Conservation (phyloP, 2,888 invertebrate genomes). For the Halictus quadricinctus region DNA sequence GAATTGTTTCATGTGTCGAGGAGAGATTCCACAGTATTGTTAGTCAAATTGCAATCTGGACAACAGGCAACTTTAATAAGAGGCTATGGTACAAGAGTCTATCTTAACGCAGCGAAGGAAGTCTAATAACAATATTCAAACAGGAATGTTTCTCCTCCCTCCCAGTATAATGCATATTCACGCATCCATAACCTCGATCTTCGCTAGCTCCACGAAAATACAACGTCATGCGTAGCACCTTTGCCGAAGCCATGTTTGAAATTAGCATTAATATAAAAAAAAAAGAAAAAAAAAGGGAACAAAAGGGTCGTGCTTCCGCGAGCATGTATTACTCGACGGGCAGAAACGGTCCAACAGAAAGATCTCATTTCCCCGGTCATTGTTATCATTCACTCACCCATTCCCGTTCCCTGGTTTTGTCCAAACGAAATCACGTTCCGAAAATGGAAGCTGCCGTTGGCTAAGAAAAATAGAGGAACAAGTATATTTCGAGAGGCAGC, state of each 20-base stretch:
- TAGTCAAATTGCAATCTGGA: background rate
- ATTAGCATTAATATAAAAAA: constrained; percentile 77
- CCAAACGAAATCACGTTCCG: constrained; percentile 27
- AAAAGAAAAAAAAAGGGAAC: constrained; percentile 60
- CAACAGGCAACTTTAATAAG: background rate
- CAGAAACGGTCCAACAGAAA: constrained; percentile 16
- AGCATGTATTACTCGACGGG: constrained; percentile 33
- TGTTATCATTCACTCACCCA: constrained; percentile 37
- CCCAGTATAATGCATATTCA: constrained; percentile 15
- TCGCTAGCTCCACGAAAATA: constrained; percentile 19
- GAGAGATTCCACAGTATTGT: background rate
- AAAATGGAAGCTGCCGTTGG: background rate
- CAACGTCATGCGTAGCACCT: constrained; percentile 29
- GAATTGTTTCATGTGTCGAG: background rate
- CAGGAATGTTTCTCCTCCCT: background rate
- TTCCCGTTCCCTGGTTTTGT: background rate
- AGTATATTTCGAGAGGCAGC: background rate
- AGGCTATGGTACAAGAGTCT: background rate
- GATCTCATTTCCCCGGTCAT: constrained; percentile 52
- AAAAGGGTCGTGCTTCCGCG: constrained; percentile 31
- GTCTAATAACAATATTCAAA: background rate
- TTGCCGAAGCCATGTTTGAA: constrained; percentile 73
- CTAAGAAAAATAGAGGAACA: background rate
- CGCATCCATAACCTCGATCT: constrained; percentile 46
- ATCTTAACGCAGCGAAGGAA: background rate